A percentile compares a stretch with the other conserved stretches of the same genome.
Conservation (phyloP, 2,113 vertebrate species). For the Hypomesus transpacificus region DNA sequence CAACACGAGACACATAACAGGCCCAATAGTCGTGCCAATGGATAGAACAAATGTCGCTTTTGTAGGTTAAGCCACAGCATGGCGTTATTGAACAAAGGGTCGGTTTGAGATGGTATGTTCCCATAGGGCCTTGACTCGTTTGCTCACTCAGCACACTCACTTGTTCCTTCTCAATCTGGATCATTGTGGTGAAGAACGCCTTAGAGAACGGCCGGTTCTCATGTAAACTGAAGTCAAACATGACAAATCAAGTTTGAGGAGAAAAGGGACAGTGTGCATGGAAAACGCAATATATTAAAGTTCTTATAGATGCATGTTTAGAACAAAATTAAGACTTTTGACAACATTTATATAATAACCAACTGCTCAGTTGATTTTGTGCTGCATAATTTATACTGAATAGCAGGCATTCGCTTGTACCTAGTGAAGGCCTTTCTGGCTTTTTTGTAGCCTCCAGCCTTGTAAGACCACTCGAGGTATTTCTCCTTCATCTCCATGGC, state of each 20-base stretch:
- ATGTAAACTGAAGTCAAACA: conserved; percentile 74
- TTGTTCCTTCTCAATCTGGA: conserved; percentile 91
- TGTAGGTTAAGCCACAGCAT: not conserved
- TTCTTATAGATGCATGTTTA: no score
- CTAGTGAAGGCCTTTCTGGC: conserved; percentile 83
- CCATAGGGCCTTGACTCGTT: not conserved
- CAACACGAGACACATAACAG: no score
- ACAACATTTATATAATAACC: no score
- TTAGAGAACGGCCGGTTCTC: conserved; percentile 85
- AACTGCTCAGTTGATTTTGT: no score
- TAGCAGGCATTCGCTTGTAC: conserved; percentile 54
- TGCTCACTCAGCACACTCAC: conserved; percentile 61
- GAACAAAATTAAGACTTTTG: no score
- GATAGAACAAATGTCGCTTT: not conserved
- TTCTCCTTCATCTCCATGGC: conserved; percentile 81
- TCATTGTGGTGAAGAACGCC: conserved; percentile 88
- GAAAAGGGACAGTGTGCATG: no score
- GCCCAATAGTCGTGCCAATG: not conserved
- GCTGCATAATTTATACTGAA: not conserved
- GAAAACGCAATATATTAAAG: no score
- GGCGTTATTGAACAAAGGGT: not conserved
- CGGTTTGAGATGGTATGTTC: not conserved
- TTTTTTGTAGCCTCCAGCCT: conserved; percentile 82
- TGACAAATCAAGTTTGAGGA: not conserved
- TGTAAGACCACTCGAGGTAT: conserved; percentile 89